These are phyloP conservation scores for Epicampocera succincta DNA, from an alignment of 2,888 invertebrate species.

Conservation along the genomic window DNA sequence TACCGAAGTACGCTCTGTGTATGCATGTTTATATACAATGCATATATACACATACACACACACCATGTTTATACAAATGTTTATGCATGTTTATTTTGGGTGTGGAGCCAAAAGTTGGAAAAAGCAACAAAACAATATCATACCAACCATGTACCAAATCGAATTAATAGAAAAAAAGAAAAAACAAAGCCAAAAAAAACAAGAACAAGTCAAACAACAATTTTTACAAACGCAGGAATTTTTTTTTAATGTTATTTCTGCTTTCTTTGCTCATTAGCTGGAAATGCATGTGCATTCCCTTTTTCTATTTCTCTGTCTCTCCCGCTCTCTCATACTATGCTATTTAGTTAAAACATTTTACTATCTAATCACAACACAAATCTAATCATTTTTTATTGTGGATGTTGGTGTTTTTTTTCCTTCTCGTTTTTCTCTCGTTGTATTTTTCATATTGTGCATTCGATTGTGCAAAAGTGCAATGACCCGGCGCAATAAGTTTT, in stretches of 20 bases:
- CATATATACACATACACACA: neutral
- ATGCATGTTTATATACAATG: neutral
- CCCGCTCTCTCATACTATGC: neutral
- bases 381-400: constrained; percentile 50
- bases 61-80: neutral
- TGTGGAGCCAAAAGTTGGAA: constrained; percentile 47
- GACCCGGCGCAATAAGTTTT: constrained; percentile 66
- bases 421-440: constrained; percentile 12
- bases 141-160: constrained; percentile 21
- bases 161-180: constrained; percentile 12
- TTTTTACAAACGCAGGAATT: neutral
- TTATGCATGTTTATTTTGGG: constrained; percentile 51
- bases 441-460: constrained; percentile 54
- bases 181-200: neutral
- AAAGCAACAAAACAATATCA: constrained; percentile 5
- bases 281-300: constrained; percentile 16
- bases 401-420: constrained; percentile 31
- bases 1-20: too few species aligned
- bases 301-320: neutral
- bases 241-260: neutral
- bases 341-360: constrained; percentile 46
- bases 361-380: constrained; percentile 64
- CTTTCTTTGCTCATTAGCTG: constrained; percentile 29
- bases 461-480: constrained; percentile 69
- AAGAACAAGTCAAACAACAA: constrained; percentile 23